Evolutionary conservation across 2,797 vertebrate species (phyloP).

Genomic region (Thaleichthys pacificus): DNA sequence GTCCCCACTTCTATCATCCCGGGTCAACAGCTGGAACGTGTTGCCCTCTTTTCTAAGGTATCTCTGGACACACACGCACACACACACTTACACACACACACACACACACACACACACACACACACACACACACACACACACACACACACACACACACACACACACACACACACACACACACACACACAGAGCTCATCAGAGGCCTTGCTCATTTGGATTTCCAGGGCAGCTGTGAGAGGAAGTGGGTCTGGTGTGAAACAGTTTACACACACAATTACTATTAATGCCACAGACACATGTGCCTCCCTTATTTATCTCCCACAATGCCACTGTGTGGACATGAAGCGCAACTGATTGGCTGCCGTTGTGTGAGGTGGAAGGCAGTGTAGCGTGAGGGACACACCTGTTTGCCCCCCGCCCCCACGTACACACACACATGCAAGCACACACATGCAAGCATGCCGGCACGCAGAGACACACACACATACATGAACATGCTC

Average conservation of each 20-base stretch:
- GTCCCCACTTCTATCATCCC: neutral
- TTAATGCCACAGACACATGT: slow-evolving; percentile 77
- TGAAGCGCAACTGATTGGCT: slow-evolving; percentile 77
- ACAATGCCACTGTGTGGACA: slow-evolving; percentile 63
- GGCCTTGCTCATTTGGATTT: slow-evolving; percentile 68
- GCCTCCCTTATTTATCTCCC: slow-evolving; percentile 63
- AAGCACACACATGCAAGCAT: slow-evolving; percentile 9
- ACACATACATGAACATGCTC: slow-evolving; percentile 10
- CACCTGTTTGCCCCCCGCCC: slow-evolving; percentile 70
- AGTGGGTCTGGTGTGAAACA: slow-evolving; percentile 70
- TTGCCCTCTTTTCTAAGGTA: neutral
- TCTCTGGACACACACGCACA: neutral
- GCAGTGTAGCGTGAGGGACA: slow-evolving; percentile 76
- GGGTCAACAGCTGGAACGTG: neutral
- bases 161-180: slow-evolving; percentile 17
- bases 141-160: slow-evolving; percentile 28
- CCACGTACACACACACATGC: slow-evolving; percentile 26
- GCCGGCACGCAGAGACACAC: slow-evolving; percentile 29
- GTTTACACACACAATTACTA: slow-evolving; percentile 83
- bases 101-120: slow-evolving; percentile 31
- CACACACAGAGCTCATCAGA: slow-evolving; percentile 58
- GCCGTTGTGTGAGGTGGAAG: slow-evolving; percentile 48
- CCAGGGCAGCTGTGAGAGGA: slow-evolving; percentile 75
- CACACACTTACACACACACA: neutral
- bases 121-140: slow-evolving; percentile 11